Conservation (phyloP, 2,888 invertebrate species). For the Scaptomyza flava region DNA sequence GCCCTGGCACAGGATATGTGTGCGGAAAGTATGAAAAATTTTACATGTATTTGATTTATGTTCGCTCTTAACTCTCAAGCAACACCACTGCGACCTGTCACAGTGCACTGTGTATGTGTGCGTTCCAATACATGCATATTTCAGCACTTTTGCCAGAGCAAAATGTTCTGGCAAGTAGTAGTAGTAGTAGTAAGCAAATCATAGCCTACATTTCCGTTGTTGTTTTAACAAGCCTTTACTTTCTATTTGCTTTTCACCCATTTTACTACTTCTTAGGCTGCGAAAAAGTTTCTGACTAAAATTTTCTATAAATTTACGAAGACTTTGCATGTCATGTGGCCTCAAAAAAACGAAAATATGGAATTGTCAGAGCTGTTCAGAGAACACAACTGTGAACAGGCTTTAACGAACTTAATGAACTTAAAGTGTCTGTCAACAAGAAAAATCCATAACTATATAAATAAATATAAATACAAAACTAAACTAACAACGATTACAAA, state of each 20-base stretch:
- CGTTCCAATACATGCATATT: slow-evolving; percentile 32
- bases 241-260: slow-evolving; percentile 8
- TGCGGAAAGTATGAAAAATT: slow-evolving; percentile 79
- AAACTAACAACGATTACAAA: slow-evolving; percentile 10
- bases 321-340: slow-evolving; percentile 26
- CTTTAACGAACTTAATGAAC: slow-evolving; percentile 46
- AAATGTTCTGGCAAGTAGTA: slow-evolving; percentile 45
- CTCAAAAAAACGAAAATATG: slow-evolving; percentile 9
- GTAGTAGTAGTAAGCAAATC: slow-evolving; percentile 68
- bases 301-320: slow-evolving; percentile 44
- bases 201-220: slow-evolving; percentile 77
- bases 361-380: slow-evolving; percentile 35
- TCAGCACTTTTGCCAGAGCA: slow-evolving; percentile 50
- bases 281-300: slow-evolving; percentile 35
- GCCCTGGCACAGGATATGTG: slow-evolving; percentile 74
- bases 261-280: slow-evolving; percentile 22
- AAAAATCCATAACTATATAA: slow-evolving; percentile 12
- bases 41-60: slow-evolving; percentile 81
- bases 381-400: neutral
- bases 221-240: slow-evolving; percentile 54
- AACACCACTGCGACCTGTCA: slow-evolving; percentile 52
- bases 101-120: slow-evolving; percentile 6
- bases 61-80: slow-evolving; percentile 62
- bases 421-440: slow-evolving; percentile 36
- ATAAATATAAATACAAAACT: slow-evolving; percentile 3